Evolutionary conservation across 2,797 vertebrate species (phyloP).

Genomic region (Sebastes diaconus): DNA sequence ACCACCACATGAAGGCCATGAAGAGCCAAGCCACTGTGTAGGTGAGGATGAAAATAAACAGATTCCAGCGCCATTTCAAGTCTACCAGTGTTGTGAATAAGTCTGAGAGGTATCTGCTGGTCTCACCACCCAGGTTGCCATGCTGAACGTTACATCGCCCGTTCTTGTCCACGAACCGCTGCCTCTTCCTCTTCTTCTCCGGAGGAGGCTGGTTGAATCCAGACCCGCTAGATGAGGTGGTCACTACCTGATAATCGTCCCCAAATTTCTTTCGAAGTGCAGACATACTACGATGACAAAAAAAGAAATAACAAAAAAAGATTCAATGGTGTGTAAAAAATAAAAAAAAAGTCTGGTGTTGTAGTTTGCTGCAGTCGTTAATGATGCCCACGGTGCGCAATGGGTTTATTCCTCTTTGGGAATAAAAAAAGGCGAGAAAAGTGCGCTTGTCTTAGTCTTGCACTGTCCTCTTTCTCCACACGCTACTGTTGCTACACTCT

Average conservation of each 20-base stretch:
- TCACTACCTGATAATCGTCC: constrained; percentile 99
- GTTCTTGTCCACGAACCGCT: constrained; percentile 99
- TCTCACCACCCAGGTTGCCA: constrained; percentile 97
- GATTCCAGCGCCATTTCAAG: constrained; percentile 99
- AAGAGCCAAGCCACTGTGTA: constrained; percentile 99
- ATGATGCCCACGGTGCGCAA: constrained; percentile 65
- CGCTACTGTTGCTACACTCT: constrained; percentile 57
- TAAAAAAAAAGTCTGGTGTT: constrained; percentile 50
- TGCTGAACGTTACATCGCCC: constrained; percentile 98
- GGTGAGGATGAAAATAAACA: constrained; percentile 98
- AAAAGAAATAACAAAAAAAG: constrained; percentile 59
- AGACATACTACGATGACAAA: constrained; percentile 93
- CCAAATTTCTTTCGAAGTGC: constrained; percentile 99
- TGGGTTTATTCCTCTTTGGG: constrained; percentile 46
- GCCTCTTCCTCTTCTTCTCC: constrained; percentile 91
- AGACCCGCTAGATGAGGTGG: constrained; percentile 95
- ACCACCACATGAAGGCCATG: constrained; percentile 99
- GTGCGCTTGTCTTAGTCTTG: constrained; percentile 71
- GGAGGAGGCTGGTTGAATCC: constrained; percentile 89
- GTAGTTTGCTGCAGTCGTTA: constrained; percentile 64
- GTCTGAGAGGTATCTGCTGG: constrained; percentile 96
- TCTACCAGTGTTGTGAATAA: constrained; percentile 97
- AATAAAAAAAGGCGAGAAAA: constrained; percentile 65
- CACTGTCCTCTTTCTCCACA: constrained; percentile 70
- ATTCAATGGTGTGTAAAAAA: constrained; percentile 21